Evolutionary conservation across 2,888 invertebrate genomes (phyloP), one percentile per base, ranked within the genome.

Genomic region (Dicyrtomina minuta): DNA sequence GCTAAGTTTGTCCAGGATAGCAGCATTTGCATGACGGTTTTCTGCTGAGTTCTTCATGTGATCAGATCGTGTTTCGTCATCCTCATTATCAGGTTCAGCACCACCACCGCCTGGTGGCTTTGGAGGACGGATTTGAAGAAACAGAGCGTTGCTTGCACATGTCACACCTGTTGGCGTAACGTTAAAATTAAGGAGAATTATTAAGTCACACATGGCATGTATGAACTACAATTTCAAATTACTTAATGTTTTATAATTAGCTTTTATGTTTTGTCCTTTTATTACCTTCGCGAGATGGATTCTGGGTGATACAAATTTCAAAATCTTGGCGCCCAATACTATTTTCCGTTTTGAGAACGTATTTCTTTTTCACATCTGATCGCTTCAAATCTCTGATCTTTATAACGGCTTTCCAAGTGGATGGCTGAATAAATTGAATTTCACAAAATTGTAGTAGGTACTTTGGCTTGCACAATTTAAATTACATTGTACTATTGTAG

Each of bases 361-460:
- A 74, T 33, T 69, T 71, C 61, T 71, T 70, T 61, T 71, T 71
- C 20, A 77, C 61, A 56, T 75, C 77, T 24, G 71, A 72, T 41
- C 73, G 71, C 5, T 60, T 72, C 1, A 75, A 70, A 24, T 68
- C 66, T n/a, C 56, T 41, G 27, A 77, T 71, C 56, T 49, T 70
- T 46, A 77, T 65, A 26, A 68, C 68, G 12, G 68, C 68, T 51
- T 71, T 66, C 65, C 69, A 77, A 6, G 65, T 33, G 24, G 72
- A 71, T 20, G 44, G 20, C 76, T 76, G 59, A 1, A 43, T 33
- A 33, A 33, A 33, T 5, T 33, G 33, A 56, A 67, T 33, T 33
- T 46, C 46, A 46, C 46, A 13, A n/a, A n/a, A n/a, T n/a, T n/a
- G n/a, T n/a, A n/a, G n/a, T n/a, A n/a, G n/a, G n/a, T n/a, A n/a